Base-by-base conservation (phyloP, 2,888 invertebrate genomes). In the Hecatera dysodea region DNA sequence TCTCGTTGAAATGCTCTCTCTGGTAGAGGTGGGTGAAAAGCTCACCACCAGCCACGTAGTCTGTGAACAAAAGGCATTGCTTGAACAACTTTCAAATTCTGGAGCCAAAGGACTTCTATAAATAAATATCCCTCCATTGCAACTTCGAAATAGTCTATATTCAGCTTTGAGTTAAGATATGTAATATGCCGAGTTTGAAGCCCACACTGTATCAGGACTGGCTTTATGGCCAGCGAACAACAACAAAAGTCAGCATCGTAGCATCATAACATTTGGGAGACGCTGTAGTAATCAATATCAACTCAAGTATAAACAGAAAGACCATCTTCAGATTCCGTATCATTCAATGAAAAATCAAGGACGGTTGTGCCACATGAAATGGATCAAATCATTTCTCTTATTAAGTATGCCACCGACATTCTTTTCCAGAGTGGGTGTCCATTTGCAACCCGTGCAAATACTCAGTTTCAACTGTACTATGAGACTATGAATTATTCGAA, bases 11-110 rank as follows among this genome's bases (percentile, higher is more conserved):
- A 89, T 98, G 97, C 90, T 99, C 99, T 86, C 98, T 97, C 94
- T 98, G 98, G 96, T 99, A 99, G 75, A 99, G 96, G 95, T 99
- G 99, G 5, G 99, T 99, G 96, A 99, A 99, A 80, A 99, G 96
- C 93, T 99, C 99, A 0, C 99, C 99, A 65, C 99, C 99, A 87
- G 98, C 98, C 68, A 99, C 99, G 95, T 99, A 99, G 97, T 99
- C 99, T 99, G 96, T 33, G 50, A 77, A 87, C 75, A 78, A 84
- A 64, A 15, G 2, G 39, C 39, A 39, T 15, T 15, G 15, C 39
- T 15, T 0, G 39, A 15, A 15, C 0, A 39, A 39, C 12, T 15
- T 39, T 12, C 39, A 15, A 39, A 15, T 39, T 39, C 39, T 39
- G 39, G 39, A 39, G 39, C 5, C 39, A 5, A 7, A 33, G 33